Conservation (phyloP, 2,113 vertebrate species). For the Epinephelus moara region DNA sequence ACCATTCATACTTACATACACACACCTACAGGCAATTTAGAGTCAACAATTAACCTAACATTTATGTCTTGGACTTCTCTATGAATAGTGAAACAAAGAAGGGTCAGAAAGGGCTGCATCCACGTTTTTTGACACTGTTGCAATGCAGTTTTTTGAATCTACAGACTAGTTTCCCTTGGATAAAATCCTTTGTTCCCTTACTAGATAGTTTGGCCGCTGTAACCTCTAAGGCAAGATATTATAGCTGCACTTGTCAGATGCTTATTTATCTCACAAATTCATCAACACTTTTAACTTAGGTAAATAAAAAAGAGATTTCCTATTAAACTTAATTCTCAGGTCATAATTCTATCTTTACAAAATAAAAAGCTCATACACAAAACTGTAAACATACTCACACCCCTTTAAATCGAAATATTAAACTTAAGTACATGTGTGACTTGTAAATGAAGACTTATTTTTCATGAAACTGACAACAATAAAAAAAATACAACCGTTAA, state of each 20-base stretch:
- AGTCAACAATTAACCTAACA: background rate
- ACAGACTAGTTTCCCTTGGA: background rate
- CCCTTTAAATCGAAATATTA: constrained; percentile 53
- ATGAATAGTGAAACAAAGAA: background rate
- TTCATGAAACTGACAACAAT: constrained; percentile 42
- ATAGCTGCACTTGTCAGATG: constrained; percentile 91
- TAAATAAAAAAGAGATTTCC: constrained; percentile 43
- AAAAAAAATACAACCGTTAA: constrained; percentile 38
- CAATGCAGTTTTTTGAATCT: background rate
- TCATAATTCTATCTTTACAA: constrained; percentile 55
- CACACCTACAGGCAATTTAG: background rate
- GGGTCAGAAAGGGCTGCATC: constrained; percentile 9
- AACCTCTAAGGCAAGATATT: constrained; percentile 91
- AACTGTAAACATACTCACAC: constrained; percentile 75
- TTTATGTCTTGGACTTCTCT: background rate
- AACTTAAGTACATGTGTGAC: constrained; percentile 62
- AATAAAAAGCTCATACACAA: constrained; percentile 49
- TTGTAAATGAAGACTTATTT: constrained; percentile 43
- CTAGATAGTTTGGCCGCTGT: constrained; percentile 91
- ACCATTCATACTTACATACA: background rate
- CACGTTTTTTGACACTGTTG: background rate
- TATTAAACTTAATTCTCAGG: constrained; percentile 46
- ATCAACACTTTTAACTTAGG: constrained; percentile 42
- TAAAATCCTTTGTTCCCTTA: constrained; percentile 82
- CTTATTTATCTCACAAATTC: constrained; percentile 87